Percentiles rank a stretch among this genome's conserved stretches.
phyloP scores from a whole-genome alignment of 2,888 invertebrate genomes.

The Agrilus cyanescens region DNA sequence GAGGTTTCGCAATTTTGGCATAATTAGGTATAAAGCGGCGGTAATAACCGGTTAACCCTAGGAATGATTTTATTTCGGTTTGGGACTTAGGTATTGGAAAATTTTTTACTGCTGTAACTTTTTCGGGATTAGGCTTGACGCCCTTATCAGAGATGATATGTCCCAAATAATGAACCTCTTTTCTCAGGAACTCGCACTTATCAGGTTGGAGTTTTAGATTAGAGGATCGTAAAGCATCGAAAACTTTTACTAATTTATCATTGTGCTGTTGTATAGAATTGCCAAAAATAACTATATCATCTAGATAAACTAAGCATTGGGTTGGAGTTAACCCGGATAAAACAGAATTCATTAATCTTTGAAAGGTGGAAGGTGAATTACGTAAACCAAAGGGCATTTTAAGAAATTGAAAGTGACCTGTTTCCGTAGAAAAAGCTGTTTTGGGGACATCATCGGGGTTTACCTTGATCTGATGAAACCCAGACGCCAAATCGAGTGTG shows the following conservation, averaged over 20 bases:
- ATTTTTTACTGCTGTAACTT: conserved; percentile 18
- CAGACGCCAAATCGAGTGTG: conserved; percentile 16
- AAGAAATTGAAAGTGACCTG: conserved; percentile 17
- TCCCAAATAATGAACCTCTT: conserved; percentile 22
- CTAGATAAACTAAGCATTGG: conserved; percentile 17
- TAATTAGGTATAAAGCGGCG: conserved; percentile 11
- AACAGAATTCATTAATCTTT: conserved; percentile 14
- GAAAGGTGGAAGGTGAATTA: conserved; percentile 17
- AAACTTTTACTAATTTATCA: conserved; percentile 11
- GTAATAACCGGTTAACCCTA: conserved; percentile 16
- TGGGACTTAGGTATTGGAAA: conserved; percentile 17
- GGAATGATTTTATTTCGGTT: conserved; percentile 21
- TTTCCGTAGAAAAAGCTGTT: conserved; percentile 16
- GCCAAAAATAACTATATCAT: conserved; percentile 21
- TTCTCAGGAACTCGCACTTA: conserved; percentile 17
- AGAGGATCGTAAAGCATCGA: conserved; percentile 10
- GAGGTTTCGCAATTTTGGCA: conserved; percentile 11
- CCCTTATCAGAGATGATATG: conserved; percentile 22
- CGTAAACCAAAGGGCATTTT: conserved; percentile 17
- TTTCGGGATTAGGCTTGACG: conserved; percentile 23
- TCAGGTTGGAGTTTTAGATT: conserved; percentile 18
- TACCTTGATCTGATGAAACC: conserved; percentile 19
- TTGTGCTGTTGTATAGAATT: conserved; percentile 14
- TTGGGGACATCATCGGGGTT: conserved; percentile 13
- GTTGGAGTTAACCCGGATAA: conserved; percentile 10